Evolutionary conservation across 2,113 vertebrate genomes (phyloP), one percentile per base, ranked within the genome.

Genomic region (Chlamydotis undulata): DNA sequence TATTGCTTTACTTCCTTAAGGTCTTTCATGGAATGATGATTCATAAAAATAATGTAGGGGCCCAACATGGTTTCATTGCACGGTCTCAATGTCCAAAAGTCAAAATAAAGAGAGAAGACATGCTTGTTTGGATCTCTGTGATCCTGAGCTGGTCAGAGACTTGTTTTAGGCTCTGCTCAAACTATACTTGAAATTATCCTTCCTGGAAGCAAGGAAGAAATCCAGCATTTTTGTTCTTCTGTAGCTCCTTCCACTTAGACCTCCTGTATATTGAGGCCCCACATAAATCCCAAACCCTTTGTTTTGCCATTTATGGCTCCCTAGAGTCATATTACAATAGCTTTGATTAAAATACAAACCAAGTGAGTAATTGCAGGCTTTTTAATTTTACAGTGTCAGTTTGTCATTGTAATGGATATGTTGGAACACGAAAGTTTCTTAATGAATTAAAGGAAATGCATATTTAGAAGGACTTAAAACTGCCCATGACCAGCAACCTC

Each of bases 371-470:
- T 49, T 73, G 39, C 41, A 94, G 63, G 77, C 87, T 86, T 90
- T 93, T 96, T 90, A 89, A 89, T 84, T 93, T 96, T 95, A 97
- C 73, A 87, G 81, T 89, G 37, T 86, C 80, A 67, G 25, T 92
- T 93, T 94, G 90, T 84, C 94, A 93, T 74, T 65, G 75, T 76
- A 69, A 80, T 87, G 85, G 92, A 81, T 85, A 92, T 64, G 67
- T 52, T 79, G 33, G 84, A 96, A 96, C 94, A 96, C 16, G 28
- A 23, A 94, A 91, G 90, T 76, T 78, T 90, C 84, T 96, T 95
- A 94, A 96, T 93, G 94, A 96, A 96, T 96, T 96, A 95, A 96
- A 94, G 88, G 33, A 95, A 92, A 96, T 89, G 74, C 80, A 82
- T 92, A 94, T 95, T 94, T 93, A 91, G 89, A 84, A 95, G 63